phyloP scores from a whole-genome alignment of 2,113 vertebrate species.

The Pholis gunnellus region DNA sequence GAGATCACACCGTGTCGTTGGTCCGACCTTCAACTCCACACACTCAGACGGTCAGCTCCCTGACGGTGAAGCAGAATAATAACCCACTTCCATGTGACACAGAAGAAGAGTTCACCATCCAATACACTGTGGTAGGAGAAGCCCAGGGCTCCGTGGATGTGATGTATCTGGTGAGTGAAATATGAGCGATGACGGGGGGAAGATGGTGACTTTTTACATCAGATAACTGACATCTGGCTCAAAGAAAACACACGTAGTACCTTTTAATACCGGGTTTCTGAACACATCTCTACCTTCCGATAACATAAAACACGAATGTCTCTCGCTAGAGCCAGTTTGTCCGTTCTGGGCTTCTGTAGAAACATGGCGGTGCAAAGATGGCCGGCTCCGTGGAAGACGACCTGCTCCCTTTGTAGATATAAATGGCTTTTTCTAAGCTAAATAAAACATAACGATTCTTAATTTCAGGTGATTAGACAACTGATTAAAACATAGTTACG shows the following conservation, averaged over 20 bases:
- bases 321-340: not conserved
- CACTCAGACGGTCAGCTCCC: constrained; percentile 58
- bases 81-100: constrained; percentile 59
- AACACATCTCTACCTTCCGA: not conserved
- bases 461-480: not conserved
- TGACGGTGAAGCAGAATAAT: constrained; percentile 59
- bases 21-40: constrained; percentile 26
- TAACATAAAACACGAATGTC: too few species aligned
- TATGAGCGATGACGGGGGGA: not conserved
- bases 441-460: not conserved
- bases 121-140: constrained; percentile 75
- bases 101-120: constrained; percentile 55
- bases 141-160: constrained; percentile 49
- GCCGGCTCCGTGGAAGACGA: not conserved
- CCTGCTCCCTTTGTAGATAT: not conserved
- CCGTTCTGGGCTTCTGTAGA: not conserved
- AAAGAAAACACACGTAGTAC: not conserved
- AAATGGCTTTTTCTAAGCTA: not conserved
- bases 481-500: not conserved
- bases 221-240: too few species aligned
- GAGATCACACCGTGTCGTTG: not conserved
- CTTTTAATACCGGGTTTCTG: not conserved
- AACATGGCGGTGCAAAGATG: not conserved
- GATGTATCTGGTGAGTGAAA: constrained; percentile 77
- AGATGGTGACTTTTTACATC: not conserved